phyloP scores from a whole-genome alignment of 1,140 invertebrate species.

The Cydia fagiglandana region DNA sequence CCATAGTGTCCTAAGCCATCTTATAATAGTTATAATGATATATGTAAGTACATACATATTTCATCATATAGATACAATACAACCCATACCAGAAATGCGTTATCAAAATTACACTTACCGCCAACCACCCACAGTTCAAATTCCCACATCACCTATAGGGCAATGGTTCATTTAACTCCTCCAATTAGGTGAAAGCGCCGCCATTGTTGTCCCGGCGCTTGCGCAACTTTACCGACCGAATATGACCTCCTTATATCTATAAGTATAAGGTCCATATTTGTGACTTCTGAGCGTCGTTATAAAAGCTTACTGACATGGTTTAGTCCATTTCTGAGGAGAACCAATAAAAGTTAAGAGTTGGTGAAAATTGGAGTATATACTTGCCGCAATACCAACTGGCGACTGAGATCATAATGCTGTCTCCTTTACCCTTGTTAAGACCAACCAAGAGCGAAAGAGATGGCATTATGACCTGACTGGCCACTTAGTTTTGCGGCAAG shows the following conservation, averaged over 20 bases:
- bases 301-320: conserved; percentile 7
- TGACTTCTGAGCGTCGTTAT: neutral
- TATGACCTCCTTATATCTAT: neutral
- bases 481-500: too few relatives aligned
- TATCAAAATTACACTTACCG: neutral
- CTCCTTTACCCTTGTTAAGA: too few relatives aligned
- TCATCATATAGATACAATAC: neutral
- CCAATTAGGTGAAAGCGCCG: conserved; percentile 32
- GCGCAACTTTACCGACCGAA: neutral
- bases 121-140: neutral
- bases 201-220: conserved; percentile 30
- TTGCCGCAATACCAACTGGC: too few relatives aligned
- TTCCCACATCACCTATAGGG: neutral
- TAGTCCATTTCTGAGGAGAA: neutral
- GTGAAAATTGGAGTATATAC: too few relatives aligned
- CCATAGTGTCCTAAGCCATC: neutral
- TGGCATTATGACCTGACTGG: too few relatives aligned
- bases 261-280: neutral
- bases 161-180: conserved; percentile 18
- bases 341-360: too few relatives aligned
- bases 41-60: neutral
- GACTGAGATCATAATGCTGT: too few relatives aligned
- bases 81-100: neutral
- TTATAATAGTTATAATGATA: neutral
- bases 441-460: too few relatives aligned